Evolutionary conservation across 1,140 invertebrate species (phyloP).

Genomic region (Pseudobourletiella spinata): DNA sequence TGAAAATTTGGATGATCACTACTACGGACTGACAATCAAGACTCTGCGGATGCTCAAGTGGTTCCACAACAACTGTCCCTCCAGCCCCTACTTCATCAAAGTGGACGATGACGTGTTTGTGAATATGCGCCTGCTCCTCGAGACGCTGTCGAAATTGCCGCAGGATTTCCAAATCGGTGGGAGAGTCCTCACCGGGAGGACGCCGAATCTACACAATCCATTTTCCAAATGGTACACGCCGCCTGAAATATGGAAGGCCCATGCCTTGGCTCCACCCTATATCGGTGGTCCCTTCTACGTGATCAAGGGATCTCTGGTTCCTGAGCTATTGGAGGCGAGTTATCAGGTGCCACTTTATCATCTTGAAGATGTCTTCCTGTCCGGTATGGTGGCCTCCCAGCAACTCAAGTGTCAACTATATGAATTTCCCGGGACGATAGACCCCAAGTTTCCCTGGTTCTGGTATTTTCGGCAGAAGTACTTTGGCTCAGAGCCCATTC

Average conservation of each 20-base stretch:
- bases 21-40: conserved; percentile 45
- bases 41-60: conserved; percentile 42
- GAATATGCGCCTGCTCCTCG: conserved; percentile 37
- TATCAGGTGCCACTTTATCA: conserved; percentile 19
- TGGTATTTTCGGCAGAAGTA: neutral
- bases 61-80: conserved; percentile 37
- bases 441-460: neutral
- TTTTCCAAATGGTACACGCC: conserved; percentile 37
- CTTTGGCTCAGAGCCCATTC: neutral
- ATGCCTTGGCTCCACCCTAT: conserved; percentile 7
- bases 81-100: conserved; percentile 41
- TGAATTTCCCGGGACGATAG: neutral
- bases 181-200: neutral
- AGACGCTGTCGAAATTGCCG: conserved; percentile 26
- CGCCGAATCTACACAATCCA: neutral
- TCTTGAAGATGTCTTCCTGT: conserved; percentile 27
- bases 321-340: conserved; percentile 6
- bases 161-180: neutral
- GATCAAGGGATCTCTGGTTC: conserved; percentile 5
- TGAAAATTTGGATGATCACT: conserved; percentile 41
- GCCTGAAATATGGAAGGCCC: neutral
- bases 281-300: conserved; percentile 22
- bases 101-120: conserved; percentile 45
- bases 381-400: conserved; percentile 13
- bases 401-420: neutral